These are phyloP conservation scores for Crotalus tigris DNA, from an alignment of 2,113 vertebrate species.

Conservation along the genomic window DNA sequence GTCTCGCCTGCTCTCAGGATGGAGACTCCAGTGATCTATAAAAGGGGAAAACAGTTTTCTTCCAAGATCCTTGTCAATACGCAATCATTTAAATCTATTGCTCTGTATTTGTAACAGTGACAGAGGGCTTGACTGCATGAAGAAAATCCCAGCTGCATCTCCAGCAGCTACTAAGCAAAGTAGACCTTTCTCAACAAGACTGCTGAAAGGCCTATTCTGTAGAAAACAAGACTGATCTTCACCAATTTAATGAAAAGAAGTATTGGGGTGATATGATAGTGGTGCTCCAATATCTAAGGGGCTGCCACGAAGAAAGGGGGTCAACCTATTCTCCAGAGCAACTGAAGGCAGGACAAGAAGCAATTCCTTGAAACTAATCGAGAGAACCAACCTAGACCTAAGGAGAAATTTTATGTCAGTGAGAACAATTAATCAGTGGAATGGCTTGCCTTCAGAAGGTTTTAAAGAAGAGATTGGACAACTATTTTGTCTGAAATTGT, in stretches of 20 bases:
- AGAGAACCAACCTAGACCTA: not conserved
- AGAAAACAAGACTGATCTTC: not conserved
- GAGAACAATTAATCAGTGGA: not conserved
- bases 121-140: too few relatives aligned
- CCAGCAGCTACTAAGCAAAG: not conserved
- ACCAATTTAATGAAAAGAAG: not conserved
- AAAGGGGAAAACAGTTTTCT: not conserved
- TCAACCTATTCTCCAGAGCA: not conserved
- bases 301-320: not conserved
- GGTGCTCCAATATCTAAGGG: not conserved
- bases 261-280: not conserved
- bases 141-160: not conserved
- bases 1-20: slow-evolving; percentile 88
- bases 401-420: not conserved
- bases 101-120: not conserved
- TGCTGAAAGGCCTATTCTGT: not conserved
- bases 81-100: not conserved
- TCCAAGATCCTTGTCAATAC: too few relatives aligned
- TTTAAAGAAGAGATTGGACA: not conserved
- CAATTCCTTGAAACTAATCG: not conserved
- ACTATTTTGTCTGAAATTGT: not conserved
- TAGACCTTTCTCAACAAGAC: not conserved
- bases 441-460: not conserved
- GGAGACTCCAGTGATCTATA: slow-evolving; percentile 84
- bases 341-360: not conserved